phyloP scores from a whole-genome alignment of 2,888 invertebrate species.

The Leptothorax acervorum region DNA sequence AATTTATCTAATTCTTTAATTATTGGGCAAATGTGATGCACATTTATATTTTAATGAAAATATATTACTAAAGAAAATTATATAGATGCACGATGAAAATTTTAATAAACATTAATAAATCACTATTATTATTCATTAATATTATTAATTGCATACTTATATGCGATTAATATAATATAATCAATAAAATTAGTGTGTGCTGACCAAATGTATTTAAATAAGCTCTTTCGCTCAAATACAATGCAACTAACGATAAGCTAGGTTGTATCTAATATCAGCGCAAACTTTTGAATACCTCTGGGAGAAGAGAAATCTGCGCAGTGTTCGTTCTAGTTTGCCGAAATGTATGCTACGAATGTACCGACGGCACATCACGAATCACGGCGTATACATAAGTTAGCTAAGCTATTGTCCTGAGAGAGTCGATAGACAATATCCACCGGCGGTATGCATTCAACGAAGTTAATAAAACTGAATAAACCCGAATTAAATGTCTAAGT shows the following conservation, averaged over 20 bases:
- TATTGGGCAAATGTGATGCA: constrained; percentile 4
- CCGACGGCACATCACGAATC: constrained; percentile 30
- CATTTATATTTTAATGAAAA: constrained; percentile 17
- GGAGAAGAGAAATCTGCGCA: constrained; percentile 64
- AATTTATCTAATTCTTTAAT: constrained; percentile 34
- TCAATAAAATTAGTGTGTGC: not conserved
- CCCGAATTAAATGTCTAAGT: constrained; percentile 65
- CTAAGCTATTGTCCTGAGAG: constrained; percentile 48
- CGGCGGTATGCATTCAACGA: constrained; percentile 50
- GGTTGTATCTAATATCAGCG: constrained; percentile 14
- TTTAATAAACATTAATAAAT: constrained; percentile 12
- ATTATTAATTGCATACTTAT: constrained; percentile 7
- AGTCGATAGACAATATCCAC: constrained; percentile 63
- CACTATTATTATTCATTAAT: not conserved
- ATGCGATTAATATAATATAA: not conserved
- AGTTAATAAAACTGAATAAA: constrained; percentile 62
- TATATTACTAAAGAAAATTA: constrained; percentile 23
- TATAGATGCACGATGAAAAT: not conserved
- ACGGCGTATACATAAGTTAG: constrained; percentile 57
- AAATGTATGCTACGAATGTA: constrained; percentile 45
- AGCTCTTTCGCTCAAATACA: not conserved
- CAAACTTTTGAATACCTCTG: constrained; percentile 66
- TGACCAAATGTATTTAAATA: not conserved
- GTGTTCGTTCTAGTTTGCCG: constrained; percentile 66
- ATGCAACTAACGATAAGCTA: constrained; percentile 1